Base-by-base conservation (phyloP, 2,888 invertebrate species). In the Scelioninae gen. 1 region DNA sequence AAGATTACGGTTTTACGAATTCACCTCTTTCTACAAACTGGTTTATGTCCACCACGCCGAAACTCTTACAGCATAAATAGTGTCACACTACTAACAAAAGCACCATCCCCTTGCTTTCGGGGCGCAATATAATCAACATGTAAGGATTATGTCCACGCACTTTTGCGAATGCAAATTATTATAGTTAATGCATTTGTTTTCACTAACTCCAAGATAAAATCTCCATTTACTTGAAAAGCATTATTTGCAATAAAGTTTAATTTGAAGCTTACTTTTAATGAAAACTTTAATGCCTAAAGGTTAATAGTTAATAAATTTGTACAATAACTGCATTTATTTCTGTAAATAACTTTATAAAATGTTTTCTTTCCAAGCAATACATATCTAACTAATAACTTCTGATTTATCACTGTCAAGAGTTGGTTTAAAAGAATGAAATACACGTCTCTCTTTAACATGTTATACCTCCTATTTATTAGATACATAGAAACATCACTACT, bases 1-100 rank as follows among this genome's bases (percentile, higher is more conserved):
- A 88, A 88, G 89, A 90, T 90, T 90, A 90, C 88, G 84, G 86
- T 89, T 88, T 89, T 89, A 88, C 87, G 89, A 89, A 90, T 90
- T 90, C 87, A 85, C 87, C 85, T 88, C 87, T 85, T 86, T 86
- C 86, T 87, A 86, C 87, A 87, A 87, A 86, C 87, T 86, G 84
- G 85, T 86, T 88, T 88, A 78, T 84, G 79, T 83, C 76, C 63
- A 65, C 81, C 74, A 58, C 13, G 72, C 62, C 75, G 49, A 62
- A 81, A 84, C 72, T 81, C 63, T 74, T 74, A 75, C 72, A 72
- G 62, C 68, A 74, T 79, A 82, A 86, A 84, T 71, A 82, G 65
- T 63, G 65, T 71, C 66, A 65, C 65, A 51, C 47, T 62, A 66
- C 71, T 81, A 79, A 84, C 68, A 82, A 84, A 85, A 80, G 74